A percentile compares a stretch with the other conserved stretches of the same genome.
These are phyloP conservation scores for Ptyas mucosa DNA, from an alignment of 2,113 vertebrate genomes.

Conservation along the genomic window DNA sequence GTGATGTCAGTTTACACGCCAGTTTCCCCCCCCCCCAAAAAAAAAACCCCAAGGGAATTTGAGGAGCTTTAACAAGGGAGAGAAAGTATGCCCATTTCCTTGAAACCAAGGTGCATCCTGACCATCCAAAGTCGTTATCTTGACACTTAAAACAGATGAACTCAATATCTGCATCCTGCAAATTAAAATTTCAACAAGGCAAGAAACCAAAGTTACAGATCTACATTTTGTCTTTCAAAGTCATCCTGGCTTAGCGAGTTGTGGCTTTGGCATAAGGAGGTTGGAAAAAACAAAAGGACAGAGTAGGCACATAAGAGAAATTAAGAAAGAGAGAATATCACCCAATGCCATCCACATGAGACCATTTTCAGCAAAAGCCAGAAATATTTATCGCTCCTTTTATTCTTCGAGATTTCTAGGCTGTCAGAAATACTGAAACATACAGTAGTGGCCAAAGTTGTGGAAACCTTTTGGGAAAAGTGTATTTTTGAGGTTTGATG, in stretches of 20 bases:
- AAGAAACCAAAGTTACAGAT: background rate
- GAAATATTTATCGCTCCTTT: background rate
- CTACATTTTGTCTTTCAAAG: background rate
- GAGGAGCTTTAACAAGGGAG: background rate
- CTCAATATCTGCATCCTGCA: background rate
- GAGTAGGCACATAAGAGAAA: background rate
- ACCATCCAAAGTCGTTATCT: background rate
- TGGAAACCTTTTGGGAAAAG: too few species aligned
- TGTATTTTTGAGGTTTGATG: too few species aligned
- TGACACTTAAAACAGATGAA: background rate
- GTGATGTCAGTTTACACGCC: background rate
- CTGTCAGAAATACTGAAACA: background rate
- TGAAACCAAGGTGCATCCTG: background rate
- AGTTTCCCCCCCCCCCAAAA: background rate
- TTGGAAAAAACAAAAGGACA: background rate
- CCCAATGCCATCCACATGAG: too few species aligned
- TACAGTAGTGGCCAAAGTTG: too few species aligned
- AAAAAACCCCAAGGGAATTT: background rate
- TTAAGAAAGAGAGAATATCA: background rate
- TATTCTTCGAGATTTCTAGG: background rate
- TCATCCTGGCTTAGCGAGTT: background rate
- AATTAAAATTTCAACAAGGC: background rate
- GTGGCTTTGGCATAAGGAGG: background rate
- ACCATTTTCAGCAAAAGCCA: background rate
- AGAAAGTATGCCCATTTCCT: background rate